Evolutionary conservation across 2,797 vertebrate genomes (phyloP).

Genomic region (Falco berigora): DNA sequence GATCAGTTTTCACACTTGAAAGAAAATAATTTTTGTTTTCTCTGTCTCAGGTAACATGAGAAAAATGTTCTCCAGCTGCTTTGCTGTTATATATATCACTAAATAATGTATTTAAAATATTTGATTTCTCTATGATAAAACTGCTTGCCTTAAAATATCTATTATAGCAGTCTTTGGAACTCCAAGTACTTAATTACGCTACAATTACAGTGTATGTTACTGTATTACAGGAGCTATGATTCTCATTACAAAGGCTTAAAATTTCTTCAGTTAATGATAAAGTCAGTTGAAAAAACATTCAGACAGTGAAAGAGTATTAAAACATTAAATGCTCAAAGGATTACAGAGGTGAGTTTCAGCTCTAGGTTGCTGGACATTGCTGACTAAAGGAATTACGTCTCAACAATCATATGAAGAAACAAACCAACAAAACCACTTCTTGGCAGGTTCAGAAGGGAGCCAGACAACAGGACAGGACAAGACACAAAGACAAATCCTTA

Average conservation of each 20-base stretch:
- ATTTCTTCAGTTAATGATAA: background rate
- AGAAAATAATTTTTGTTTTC: background rate
- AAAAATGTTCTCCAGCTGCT: background rate
- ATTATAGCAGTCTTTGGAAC: background rate
- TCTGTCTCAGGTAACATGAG: background rate
- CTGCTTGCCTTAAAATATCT: background rate
- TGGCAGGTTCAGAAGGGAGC: background rate
- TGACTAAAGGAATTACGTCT: background rate
- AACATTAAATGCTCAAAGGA: background rate
- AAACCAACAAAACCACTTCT: background rate
- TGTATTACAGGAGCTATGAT: background rate
- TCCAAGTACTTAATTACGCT: background rate
- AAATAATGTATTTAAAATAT: background rate
- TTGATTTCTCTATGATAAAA: background rate
- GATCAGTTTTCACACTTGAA: background rate
- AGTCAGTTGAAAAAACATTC: background rate
- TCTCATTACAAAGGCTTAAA: background rate
- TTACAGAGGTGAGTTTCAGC: background rate
- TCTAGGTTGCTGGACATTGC: background rate
- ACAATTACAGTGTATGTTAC: background rate
- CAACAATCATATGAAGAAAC: background rate
- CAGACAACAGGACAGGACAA: background rate
- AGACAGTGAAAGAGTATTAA: background rate
- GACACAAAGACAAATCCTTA: background rate
- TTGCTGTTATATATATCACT: background rate